Evolutionary conservation across 2,113 vertebrate genomes (phyloP).

Genomic region (Misgurnus anguillicaudatus): DNA sequence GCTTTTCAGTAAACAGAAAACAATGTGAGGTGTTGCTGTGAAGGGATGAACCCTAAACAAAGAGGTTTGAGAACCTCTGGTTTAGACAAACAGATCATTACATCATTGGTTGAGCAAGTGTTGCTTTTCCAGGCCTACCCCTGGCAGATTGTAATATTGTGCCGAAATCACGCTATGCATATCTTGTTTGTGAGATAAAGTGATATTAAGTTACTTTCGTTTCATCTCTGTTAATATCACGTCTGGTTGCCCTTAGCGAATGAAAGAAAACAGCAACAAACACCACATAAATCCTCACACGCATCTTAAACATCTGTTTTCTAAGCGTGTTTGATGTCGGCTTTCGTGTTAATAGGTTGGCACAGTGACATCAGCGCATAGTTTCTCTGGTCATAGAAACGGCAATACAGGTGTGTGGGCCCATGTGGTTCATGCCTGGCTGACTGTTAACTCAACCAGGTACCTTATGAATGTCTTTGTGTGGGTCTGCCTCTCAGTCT

Average conservation of each 20-base stretch:
- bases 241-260: conserved; percentile 38
- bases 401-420: conserved; percentile 31
- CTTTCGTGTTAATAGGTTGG: conserved; percentile 44
- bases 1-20: conserved; percentile 20
- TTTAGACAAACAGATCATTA: too few species aligned
- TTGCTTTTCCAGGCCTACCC: too few species aligned
- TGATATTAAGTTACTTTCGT: not conserved
- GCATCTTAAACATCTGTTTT: conserved; percentile 55
- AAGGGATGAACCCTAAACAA: too few species aligned
- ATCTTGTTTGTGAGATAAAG: not conserved
- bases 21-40: not conserved
- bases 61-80: too few species aligned
- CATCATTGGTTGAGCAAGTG: too few species aligned
- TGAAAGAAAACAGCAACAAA: conserved; percentile 38
- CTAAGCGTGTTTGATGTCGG: conserved; percentile 43
- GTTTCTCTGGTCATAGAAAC: conserved; percentile 33
- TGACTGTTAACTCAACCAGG: conserved; percentile 25
- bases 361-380: conserved; percentile 39
- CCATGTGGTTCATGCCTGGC: conserved; percentile 29
- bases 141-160: too few species aligned
- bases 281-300: conserved; percentile 37
- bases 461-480: conserved; percentile 31
- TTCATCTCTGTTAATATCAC: not conserved
- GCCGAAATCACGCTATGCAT: too few species aligned
- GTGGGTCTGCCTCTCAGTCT: not conserved